phyloP scores from a whole-genome alignment of 2,797 vertebrate species.

The Liasis olivaceus region DNA sequence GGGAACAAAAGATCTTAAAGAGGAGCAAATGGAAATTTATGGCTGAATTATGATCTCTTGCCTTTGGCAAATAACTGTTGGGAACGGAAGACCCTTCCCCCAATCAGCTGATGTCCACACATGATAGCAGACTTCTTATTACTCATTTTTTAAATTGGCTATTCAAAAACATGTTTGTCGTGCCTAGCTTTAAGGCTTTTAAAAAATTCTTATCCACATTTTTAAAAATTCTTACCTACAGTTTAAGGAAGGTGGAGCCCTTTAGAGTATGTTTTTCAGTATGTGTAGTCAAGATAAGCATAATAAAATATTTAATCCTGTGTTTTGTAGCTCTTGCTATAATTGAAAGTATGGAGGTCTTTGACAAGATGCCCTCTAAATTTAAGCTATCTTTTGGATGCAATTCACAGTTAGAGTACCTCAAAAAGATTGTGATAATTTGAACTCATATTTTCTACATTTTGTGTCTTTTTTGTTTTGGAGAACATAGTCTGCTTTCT shows the following conservation, averaged over 20 bases:
- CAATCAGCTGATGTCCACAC: background rate
- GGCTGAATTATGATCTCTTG: background rate
- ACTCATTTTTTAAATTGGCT: background rate
- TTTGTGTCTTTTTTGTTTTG: background rate
- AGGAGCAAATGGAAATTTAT: background rate
- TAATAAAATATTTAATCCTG: background rate
- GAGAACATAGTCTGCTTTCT: background rate
- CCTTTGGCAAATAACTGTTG: background rate
- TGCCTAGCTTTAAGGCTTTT: background rate
- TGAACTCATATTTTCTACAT: background rate
- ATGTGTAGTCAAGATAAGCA: conserved; percentile 27
- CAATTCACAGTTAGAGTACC: too few species aligned
- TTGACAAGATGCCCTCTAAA: background rate
- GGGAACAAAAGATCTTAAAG: background rate
- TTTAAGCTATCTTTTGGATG: background rate
- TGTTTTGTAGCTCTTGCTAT: background rate
- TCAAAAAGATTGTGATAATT: background rate
- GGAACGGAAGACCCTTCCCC: background rate
- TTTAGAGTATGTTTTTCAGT: fast-evolving
- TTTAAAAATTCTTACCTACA: background rate
- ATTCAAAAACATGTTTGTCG: background rate
- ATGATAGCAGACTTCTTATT: background rate
- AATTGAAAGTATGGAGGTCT: background rate
- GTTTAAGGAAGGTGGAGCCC: fast-evolving
- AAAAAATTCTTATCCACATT: background rate